Base-by-base conservation (phyloP, 2,113 vertebrate species). In the Spermophilus dauricus region DNA sequence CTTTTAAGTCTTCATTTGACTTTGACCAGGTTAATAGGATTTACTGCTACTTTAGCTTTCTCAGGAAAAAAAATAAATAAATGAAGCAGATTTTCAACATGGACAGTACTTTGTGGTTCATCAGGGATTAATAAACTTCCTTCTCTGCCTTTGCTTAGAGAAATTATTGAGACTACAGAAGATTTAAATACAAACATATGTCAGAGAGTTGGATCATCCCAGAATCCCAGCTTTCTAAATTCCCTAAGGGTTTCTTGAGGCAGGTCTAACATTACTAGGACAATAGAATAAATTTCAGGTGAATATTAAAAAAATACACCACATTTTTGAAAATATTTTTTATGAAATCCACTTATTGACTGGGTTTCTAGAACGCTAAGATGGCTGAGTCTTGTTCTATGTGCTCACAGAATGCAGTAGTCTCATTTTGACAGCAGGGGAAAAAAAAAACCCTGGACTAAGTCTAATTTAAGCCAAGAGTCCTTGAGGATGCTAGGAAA, bases 1-100 rank as follows among this genome's bases (percentile, higher is more conserved):
- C 87, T 97, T 91, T 88, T 94, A 97, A 94, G 56, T 95, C 94
- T 97, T 97, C 61, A 97, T 98, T 98, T 98, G 98, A 97, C 97
- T 98, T 98, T 98, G 95, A 92, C 39, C 94, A 95, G 86, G 63
- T 97, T 98, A 98, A 97, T 95, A 98, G 93, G 92, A 97, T 98
- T 97, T 97, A 97, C 78, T 96, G 92, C 91, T 91, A 91, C 94
- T 95, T 53, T 89, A 95, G 69, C 81, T 82, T 97, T 37, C 78
- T 94, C 84, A 91, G 89, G 85, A 94, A 97, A 97, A 42, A 63
- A 51, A 87, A 61, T 53, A 53, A 53, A 53, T 69, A 73, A 76
- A 65, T 24, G 32, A 32, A 53, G 17, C 8, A 94, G 98, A 97
- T 81, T 98, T 95, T 98, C 96, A 97, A 89, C 96, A 95, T 70